Evolutionary conservation across 2,888 invertebrate species (phyloP).

Genomic region (Thyatira batis): DNA sequence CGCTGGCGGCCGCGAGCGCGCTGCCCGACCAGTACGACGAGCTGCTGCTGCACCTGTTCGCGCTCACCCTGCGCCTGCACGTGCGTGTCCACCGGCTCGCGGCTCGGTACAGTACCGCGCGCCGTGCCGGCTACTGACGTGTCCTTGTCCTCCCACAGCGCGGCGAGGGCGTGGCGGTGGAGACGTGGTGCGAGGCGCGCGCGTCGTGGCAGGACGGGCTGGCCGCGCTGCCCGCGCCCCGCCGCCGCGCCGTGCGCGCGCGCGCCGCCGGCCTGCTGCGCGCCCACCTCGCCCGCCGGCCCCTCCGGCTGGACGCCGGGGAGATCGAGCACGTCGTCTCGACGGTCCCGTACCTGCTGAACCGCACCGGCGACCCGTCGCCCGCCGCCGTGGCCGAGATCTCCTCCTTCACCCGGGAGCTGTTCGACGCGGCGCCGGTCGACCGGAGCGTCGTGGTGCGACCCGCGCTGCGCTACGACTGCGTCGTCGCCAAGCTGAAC

Average conservation of each 20-base stretch:
- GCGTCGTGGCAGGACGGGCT: conserved; percentile 81
- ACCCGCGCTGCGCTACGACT: conserved; percentile 43
- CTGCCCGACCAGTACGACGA: conserved; percentile 1
- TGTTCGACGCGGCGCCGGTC: conserved; percentile 16
- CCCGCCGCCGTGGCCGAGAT: conserved; percentile 21
- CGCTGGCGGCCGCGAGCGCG: conserved; percentile 12
- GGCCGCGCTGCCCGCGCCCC: conserved; percentile 17
- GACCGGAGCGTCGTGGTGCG: conserved; percentile 14
- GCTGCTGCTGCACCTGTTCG: conserved; percentile 29
- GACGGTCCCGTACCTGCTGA: conserved; percentile 42
- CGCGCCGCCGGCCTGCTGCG: conserved; percentile 8
- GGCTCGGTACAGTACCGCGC: neutral
- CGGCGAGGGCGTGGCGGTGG: conserved; percentile 55
- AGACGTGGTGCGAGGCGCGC: conserved; percentile 80
- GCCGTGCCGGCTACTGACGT: no score
- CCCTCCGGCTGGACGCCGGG: conserved; percentile 12
- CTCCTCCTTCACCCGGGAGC: conserved; percentile 18
- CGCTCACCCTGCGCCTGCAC: conserved; percentile 29
- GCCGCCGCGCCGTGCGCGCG: neutral
- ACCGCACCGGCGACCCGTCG: conserved; percentile 12
- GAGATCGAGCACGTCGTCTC: conserved; percentile 46
- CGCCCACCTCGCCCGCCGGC: neutral
- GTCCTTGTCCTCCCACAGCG: conserved; percentile 23
- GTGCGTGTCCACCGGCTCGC: conserved; percentile 18
- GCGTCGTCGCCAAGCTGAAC: conserved; percentile 42